These are phyloP conservation scores for Andrena praecox DNA, from an alignment of 2,888 invertebrate genomes.

Conservation along the genomic window DNA sequence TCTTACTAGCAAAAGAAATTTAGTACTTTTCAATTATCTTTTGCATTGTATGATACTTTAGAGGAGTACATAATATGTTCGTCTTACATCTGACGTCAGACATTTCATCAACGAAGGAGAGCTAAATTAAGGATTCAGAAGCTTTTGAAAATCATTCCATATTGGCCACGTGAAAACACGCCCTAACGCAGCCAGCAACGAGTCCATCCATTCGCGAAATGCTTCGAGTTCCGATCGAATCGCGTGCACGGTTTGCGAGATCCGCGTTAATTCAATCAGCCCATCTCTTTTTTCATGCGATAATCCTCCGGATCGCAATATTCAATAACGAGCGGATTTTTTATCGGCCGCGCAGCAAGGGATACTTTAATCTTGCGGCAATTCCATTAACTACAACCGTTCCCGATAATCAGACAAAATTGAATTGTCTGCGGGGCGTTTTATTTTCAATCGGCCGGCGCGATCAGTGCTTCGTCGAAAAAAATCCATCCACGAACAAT, in stretches of 20 bases:
- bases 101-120: too few relatives aligned
- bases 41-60: too few relatives aligned
- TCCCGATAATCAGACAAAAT: constrained; percentile 50
- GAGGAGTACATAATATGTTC: too few relatives aligned
- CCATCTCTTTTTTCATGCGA: constrained; percentile 22
- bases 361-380: constrained; percentile 54
- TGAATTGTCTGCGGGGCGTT: constrained; percentile 47
- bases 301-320: constrained; percentile 42
- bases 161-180: too few relatives aligned
- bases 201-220: background rate
- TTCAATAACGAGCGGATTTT: constrained; percentile 56
- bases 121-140: too few relatives aligned
- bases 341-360: constrained; percentile 38
- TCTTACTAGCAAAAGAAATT: too few relatives aligned
- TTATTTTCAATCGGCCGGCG: constrained; percentile 16
- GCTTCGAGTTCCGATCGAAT: constrained; percentile 22
- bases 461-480: background rate
- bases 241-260: constrained; percentile 11
- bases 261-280: constrained; percentile 48
- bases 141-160: too few relatives aligned
- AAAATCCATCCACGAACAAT: background rate
- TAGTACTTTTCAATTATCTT: too few relatives aligned
- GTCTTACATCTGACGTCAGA: too few relatives aligned
- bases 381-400: constrained; percentile 50
- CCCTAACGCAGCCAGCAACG: background rate